phyloP scores from a whole-genome alignment of 2,113 vertebrate genomes.

The Brachyhypopomus occidentalis region DNA sequence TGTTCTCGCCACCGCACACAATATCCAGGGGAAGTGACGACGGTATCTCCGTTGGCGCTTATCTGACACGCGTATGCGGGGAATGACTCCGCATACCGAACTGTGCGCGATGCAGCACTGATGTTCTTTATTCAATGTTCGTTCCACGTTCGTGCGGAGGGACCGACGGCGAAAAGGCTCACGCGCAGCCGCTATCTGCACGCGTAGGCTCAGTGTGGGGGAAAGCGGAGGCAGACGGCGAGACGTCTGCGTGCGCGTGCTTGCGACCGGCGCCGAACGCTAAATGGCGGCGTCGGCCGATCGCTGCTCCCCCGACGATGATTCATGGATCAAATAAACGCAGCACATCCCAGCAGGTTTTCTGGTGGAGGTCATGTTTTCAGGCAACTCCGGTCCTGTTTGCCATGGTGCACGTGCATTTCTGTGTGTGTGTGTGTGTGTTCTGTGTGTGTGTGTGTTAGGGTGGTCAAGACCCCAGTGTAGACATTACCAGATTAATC shows the following conservation, averaged over 20 bases:
- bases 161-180: too few species aligned
- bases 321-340: constrained; percentile 12
- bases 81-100: too few species aligned
- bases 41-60: too few species aligned
- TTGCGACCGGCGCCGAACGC: not conserved
- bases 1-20: too few species aligned
- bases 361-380: not conserved
- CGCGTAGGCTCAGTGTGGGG: too few species aligned
- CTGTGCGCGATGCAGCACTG: too few species aligned
- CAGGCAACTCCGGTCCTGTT: too few species aligned
- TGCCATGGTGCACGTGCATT: not conserved
- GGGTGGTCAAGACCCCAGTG: constrained; percentile 21
- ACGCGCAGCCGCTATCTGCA: too few species aligned
- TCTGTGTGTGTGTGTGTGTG: constrained; percentile 6
- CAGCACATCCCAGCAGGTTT: not conserved
- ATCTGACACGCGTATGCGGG: too few species aligned
- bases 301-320: not conserved
- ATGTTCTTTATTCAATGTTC: too few species aligned
- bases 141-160: too few species aligned
- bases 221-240: not conserved
- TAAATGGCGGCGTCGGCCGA: not conserved
- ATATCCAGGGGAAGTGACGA: too few species aligned
- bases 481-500: constrained; percentile 50
- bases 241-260: not conserved
- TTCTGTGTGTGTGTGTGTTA: constrained; percentile 16